Percentiles rank a stretch among this genome's conserved stretches.
phyloP scores from a whole-genome alignment of 2,797 vertebrate species.

The Ctenopoma kingsleyae region DNA sequence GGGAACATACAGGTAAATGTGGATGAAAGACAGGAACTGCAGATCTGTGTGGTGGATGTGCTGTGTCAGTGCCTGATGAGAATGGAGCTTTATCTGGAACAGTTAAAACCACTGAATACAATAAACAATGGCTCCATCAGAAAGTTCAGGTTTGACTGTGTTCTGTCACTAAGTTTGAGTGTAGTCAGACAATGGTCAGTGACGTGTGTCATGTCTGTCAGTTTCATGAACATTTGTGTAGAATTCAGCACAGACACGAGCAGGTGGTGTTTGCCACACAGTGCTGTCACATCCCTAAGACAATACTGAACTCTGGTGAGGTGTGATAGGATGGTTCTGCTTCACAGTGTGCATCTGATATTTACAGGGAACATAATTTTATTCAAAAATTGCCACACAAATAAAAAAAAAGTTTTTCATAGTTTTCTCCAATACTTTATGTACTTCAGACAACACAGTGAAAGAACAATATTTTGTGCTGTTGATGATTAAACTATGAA shows the following conservation, averaged over 20 bases:
- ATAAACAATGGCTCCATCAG: conserved; percentile 69
- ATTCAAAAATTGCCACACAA: too few relatives aligned
- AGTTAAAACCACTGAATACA: conserved; percentile 64
- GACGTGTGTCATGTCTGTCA: conserved; percentile 21
- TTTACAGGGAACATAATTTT: neutral
- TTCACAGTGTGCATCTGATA: neutral
- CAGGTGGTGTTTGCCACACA: conserved; percentile 32
- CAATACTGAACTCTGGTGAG: too few relatives aligned
- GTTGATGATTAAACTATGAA: too few relatives aligned
- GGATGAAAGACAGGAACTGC: conserved; percentile 45
- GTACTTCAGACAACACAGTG: too few relatives aligned
- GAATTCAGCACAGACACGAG: conserved; percentile 18
- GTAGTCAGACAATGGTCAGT: conserved; percentile 54
- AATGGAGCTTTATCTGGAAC: conserved; percentile 85
- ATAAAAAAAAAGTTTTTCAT: too few relatives aligned
- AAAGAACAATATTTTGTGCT: too few relatives aligned
- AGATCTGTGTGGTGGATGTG: conserved; percentile 70
- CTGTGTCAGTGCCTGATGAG: conserved; percentile 81
- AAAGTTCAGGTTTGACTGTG: conserved; percentile 42
- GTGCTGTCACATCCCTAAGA: conserved; percentile 1
- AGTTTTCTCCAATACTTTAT: too few relatives aligned
- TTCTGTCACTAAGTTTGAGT: conserved; percentile 66
- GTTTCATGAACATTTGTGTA: conserved; percentile 58
- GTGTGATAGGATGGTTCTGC: neutral
- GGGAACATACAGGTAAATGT: conserved; percentile 80